phyloP scores from a whole-genome alignment of 2,888 invertebrate species.

The Tryphoninae sp. region DNA sequence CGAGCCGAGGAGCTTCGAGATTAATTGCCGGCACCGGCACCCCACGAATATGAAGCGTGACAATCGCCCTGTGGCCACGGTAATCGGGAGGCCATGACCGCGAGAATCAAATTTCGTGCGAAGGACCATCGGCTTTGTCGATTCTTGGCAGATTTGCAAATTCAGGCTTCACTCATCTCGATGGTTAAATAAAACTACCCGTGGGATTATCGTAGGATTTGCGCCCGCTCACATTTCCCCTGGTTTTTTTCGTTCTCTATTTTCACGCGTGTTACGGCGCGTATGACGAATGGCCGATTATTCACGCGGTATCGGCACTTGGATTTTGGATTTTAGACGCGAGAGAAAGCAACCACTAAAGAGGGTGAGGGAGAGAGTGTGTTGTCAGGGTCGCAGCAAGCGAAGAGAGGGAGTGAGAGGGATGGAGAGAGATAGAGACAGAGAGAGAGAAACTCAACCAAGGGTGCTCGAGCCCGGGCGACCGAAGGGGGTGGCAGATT shows the following conservation, averaged over 20 bases:
- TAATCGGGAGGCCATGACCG: constrained; percentile 44
- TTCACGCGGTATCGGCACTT: constrained; percentile 75
- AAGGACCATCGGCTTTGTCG: constrained; percentile 4
- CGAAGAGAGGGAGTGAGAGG: constrained; percentile 7
- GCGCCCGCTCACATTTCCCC: not conserved
- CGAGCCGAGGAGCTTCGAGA: constrained; percentile 58
- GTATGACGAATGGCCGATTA: constrained; percentile 79
- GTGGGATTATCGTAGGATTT: constrained; percentile 13
- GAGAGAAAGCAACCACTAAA: constrained; percentile 65
- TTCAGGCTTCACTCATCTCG: constrained; percentile 24
- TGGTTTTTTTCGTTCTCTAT: constrained; percentile 38
- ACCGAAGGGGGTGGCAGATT: constrained; percentile 79
- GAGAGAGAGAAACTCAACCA: constrained; percentile 59
- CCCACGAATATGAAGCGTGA: constrained; percentile 52
- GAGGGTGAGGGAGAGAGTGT: constrained; percentile 24
- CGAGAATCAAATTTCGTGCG: constrained; percentile 11
- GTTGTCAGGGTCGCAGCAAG: too few species aligned
- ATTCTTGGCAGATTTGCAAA: constrained; percentile 28
- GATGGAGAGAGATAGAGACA: constrained; percentile 61
- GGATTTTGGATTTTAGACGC: constrained; percentile 72
- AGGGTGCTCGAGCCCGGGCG: constrained; percentile 68
- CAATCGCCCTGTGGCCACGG: not conserved
- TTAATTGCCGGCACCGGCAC: constrained; percentile 64
- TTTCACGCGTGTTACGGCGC: constrained; percentile 65
- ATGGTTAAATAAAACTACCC: constrained; percentile 35